phyloP scores from a whole-genome alignment of 2,888 invertebrate species.

The Thymelicus lineola region DNA sequence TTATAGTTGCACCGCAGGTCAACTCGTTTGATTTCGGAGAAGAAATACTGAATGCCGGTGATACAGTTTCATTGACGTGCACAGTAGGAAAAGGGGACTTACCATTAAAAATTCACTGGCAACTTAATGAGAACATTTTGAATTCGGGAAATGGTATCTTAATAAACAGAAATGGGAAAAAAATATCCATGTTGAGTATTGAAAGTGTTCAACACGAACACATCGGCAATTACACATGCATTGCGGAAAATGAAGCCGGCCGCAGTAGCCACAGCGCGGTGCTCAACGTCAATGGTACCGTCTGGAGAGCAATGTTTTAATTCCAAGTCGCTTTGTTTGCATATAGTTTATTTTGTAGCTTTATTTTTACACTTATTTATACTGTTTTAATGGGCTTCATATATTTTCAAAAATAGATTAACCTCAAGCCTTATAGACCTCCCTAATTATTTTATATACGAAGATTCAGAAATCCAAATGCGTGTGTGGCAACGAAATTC shows the following conservation, averaged over 20 bases:
- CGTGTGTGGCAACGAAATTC: constrained; percentile 72
- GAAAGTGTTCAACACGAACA: constrained; percentile 86
- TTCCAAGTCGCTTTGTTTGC: constrained; percentile 59
- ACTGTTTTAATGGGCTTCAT: constrained; percentile 7
- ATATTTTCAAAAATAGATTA: not conserved
- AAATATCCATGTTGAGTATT: constrained; percentile 88
- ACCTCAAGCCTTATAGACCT: not conserved
- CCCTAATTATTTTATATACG: not conserved
- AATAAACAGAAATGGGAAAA: constrained; percentile 86
- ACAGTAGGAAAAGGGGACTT: constrained; percentile 90
- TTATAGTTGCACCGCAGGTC: constrained; percentile 91
- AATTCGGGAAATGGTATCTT: constrained; percentile 84
- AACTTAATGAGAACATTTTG: constrained; percentile 84
- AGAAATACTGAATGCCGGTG: constrained; percentile 89
- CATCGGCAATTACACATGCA: constrained; percentile 87
- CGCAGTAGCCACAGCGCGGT: constrained; percentile 86
- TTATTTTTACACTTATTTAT: constrained; percentile 43
- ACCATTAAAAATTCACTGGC: constrained; percentile 89
- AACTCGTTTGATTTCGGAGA: constrained; percentile 92
- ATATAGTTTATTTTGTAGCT: constrained; percentile 51
- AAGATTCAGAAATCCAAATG: constrained; percentile 61
- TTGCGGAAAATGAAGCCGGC: constrained; percentile 88
- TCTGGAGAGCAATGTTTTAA: constrained; percentile 50
- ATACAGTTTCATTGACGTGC: constrained; percentile 89
- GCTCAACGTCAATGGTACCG: constrained; percentile 89